A percentile compares a stretch with the other conserved stretches of the same genome.
These are phyloP conservation scores for Hirtodrosophila trivittata DNA, from an alignment of 2,888 invertebrate genomes.

Conservation along the genomic window DNA sequence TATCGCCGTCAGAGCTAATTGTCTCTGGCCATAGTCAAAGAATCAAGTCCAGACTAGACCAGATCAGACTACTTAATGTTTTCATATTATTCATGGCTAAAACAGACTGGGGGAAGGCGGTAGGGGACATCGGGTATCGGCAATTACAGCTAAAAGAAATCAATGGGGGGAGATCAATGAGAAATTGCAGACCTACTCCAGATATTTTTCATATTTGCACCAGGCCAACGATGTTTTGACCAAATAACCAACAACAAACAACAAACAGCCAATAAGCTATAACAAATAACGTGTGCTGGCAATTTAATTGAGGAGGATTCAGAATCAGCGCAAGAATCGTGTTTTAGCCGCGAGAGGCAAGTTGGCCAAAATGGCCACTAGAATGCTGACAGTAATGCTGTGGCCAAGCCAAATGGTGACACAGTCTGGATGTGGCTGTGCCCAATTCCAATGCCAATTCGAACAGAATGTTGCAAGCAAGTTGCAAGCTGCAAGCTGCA, in stretches of 20 bases:
- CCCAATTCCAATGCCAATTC: conserved; percentile 70
- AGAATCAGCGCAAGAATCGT: conserved; percentile 52
- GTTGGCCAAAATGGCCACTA: conserved; percentile 3
- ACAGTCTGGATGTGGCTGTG: conserved; percentile 53
- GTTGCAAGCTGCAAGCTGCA: conserved; percentile 22
- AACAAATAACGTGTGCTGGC: conserved; percentile 22
- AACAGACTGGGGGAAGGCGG: background rate
- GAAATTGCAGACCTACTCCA: conserved; percentile 76
- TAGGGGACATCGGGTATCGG: conserved; percentile 16
- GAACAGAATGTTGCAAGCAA: conserved; percentile 52
- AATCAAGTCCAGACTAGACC: conserved; percentile 39
- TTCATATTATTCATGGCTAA: conserved; percentile 56
- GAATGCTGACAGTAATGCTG: conserved; percentile 35
- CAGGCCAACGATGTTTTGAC: conserved; percentile 46
- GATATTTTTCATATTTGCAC: conserved; percentile 44
- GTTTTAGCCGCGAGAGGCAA: conserved; percentile 35
- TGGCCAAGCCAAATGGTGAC: conserved; percentile 40
- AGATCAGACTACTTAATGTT: conserved; percentile 62
- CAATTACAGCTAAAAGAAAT: conserved; percentile 80
- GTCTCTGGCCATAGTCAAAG: conserved; percentile 44
- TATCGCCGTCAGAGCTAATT: conserved; percentile 64
- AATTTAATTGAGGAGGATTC: conserved; percentile 72
- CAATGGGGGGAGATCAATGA: conserved; percentile 67
- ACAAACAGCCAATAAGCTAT: conserved; percentile 7
- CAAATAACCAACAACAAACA: conserved; percentile 29